Percentiles rank a stretch among this genome's conserved stretches.
These are phyloP conservation scores for Monarcha castaneiventris DNA, from an alignment of 2,113 vertebrate species.

Conservation along the genomic window DNA sequence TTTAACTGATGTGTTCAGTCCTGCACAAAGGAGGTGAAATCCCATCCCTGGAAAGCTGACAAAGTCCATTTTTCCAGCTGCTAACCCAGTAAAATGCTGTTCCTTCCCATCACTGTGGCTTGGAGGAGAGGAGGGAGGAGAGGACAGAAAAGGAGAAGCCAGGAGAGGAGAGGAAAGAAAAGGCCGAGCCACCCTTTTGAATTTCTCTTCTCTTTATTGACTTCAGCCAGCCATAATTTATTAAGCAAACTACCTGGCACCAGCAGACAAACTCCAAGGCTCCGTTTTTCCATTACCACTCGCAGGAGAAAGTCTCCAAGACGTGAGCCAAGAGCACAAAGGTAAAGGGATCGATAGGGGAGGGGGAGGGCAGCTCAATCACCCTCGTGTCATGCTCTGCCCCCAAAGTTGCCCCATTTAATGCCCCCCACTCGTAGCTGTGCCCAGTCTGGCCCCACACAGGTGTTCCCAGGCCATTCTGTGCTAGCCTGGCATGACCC, in stretches of 20 bases:
- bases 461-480: conserved; percentile 54
- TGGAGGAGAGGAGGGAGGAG: neutral
- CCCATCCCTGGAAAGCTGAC: neutral
- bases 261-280: conserved; percentile 36
- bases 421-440: neutral
- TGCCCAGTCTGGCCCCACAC: conserved; percentile 11
- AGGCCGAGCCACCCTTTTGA: neutral
- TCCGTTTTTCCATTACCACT: conserved; percentile 40
- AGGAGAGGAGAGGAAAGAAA: neutral
- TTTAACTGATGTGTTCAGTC: fast-evolving
- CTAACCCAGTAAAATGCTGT: neutral
- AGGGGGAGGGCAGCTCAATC: conserved; percentile 62
- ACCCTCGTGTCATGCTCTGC: conserved; percentile 8
- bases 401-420: conserved; percentile 25
- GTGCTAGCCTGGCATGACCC: conserved; percentile 61
- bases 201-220: conserved; percentile 46
- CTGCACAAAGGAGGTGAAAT: neutral
- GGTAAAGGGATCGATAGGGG: conserved; percentile 67
- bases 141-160: neutral
- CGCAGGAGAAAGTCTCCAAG: conserved; percentile 53
- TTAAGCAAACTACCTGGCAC: conserved; percentile 68
- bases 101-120: neutral
- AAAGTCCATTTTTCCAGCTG: neutral
- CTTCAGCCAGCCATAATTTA: conserved; percentile 65
- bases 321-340: conserved; percentile 29